These are phyloP conservation scores for Otis tarda DNA, from an alignment of 2,113 vertebrate genomes.

Conservation along the genomic window DNA sequence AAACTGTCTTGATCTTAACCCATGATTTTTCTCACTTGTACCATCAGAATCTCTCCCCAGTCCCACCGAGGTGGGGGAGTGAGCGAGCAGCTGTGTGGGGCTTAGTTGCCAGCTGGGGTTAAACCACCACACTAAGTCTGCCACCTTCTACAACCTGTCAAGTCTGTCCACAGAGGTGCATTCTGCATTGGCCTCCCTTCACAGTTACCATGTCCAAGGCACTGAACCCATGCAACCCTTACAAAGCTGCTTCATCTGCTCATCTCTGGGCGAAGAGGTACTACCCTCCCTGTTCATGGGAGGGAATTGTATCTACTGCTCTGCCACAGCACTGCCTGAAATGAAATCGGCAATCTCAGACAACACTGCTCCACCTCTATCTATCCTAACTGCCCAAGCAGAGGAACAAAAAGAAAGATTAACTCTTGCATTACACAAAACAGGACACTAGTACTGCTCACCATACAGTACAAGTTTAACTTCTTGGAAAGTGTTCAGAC, in stretches of 20 bases:
- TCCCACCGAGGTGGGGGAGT: fast-evolving
- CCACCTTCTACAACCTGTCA: fast-evolving
- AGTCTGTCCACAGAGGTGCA: fast-evolving
- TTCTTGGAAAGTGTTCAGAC: not conserved
- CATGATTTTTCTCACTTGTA: too few species aligned
- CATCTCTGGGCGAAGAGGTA: not conserved
- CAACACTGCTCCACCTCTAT: not conserved
- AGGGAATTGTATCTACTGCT: not conserved
- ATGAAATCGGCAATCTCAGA: not conserved
- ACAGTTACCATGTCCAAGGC: not conserved
- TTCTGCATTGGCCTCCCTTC: not conserved
- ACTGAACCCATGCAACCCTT: not conserved
- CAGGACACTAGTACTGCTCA: fast-evolving
- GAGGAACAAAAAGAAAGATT: not conserved
- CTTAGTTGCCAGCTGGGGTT: not conserved
- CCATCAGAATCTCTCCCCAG: too few species aligned
- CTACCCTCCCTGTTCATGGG: fast-evolving
- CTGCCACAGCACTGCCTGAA: not conserved
- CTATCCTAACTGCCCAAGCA: not conserved
- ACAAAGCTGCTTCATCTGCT: not conserved
- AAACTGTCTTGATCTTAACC: too few species aligned
- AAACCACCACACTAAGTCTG: not conserved
- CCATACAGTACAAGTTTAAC: not conserved
- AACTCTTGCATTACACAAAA: not conserved
- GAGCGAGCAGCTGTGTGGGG: fast-evolving